Conservation (phyloP, 2,113 vertebrate genomes). For the Bettongia penicillata region DNA sequence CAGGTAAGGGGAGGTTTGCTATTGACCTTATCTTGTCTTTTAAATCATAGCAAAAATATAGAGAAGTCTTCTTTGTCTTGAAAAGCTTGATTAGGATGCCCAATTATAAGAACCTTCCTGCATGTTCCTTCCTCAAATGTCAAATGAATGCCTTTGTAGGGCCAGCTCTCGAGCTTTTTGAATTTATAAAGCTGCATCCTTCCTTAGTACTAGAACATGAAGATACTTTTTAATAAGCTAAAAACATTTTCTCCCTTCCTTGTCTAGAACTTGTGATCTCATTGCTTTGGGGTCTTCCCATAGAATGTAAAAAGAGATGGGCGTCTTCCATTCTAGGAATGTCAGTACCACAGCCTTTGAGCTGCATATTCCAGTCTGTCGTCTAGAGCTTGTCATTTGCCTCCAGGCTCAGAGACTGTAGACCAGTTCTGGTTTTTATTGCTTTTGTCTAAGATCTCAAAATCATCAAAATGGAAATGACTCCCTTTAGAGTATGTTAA, state of each 20-base stretch:
- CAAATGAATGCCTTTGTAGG: background rate
- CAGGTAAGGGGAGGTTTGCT: constrained; percentile 87
- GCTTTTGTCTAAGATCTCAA: background rate
- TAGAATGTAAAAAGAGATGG: background rate
- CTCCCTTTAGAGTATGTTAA: background rate
- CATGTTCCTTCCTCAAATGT: background rate
- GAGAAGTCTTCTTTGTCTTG: constrained; percentile 10
- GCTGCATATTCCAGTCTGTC: background rate
- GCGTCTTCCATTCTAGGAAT: background rate
- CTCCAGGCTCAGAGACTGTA: background rate
- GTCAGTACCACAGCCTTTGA: constrained; percentile 1
- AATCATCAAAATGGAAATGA: background rate
- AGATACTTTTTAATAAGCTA: background rate
- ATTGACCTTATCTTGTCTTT: background rate
- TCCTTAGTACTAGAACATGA: background rate
- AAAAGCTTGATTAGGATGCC: background rate
- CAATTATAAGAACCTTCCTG: constrained; percentile 29
- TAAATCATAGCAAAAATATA: background rate
- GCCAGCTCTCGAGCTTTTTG: background rate
- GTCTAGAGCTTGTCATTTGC: background rate
- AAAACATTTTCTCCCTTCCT: constrained; percentile 13
- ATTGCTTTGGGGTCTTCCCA: background rate
- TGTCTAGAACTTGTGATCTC: background rate
- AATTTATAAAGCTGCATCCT: background rate
- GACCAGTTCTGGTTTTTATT: background rate